Conservation (phyloP, 2,113 vertebrate species). For the Pica pica region DNA sequence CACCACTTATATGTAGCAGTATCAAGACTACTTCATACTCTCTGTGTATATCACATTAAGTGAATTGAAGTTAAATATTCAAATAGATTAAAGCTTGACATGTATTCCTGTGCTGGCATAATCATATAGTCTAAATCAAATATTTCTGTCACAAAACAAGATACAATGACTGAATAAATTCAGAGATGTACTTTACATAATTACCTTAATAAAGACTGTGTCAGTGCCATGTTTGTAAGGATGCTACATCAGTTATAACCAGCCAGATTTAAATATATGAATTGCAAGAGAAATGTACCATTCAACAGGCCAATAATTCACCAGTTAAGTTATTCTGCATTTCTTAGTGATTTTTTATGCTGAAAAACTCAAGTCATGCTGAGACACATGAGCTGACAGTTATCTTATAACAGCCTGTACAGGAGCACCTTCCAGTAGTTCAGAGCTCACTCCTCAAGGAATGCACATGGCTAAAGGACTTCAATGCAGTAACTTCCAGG, state of each 20-base stretch:
- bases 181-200: background rate
- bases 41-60: background rate
- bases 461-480: background rate
- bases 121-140: background rate
- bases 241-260: background rate
- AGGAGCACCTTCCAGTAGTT: background rate
- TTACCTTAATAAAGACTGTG: background rate
- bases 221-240: background rate
- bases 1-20: background rate
- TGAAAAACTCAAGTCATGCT: background rate
- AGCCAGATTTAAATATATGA: background rate
- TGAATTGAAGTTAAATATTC: background rate
- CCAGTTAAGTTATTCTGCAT: background rate
- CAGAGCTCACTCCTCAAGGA: background rate
- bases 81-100: background rate
- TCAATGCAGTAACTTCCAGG: background rate
- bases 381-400: background rate
- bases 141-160: background rate
- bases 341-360: background rate
- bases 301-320: background rate
- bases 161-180: background rate
- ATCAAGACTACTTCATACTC: background rate
- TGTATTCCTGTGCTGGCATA: background rate
- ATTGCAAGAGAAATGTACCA: background rate
- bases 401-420: background rate